phyloP scores from a whole-genome alignment of 1,140 invertebrate species.

The Acromyrmex echinatior region DNA sequence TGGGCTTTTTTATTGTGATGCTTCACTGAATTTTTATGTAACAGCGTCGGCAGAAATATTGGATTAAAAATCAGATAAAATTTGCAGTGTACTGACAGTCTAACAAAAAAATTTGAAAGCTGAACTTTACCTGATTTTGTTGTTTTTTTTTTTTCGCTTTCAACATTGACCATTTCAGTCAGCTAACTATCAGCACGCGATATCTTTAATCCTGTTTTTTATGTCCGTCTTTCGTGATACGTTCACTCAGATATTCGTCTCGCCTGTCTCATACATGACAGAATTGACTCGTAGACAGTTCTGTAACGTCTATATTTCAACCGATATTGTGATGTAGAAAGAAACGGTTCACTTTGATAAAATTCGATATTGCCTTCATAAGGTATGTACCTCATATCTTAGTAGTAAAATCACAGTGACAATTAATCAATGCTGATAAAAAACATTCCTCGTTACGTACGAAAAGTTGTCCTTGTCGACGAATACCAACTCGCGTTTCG shows the following conservation, averaged over 20 bases:
- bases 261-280: not conserved
- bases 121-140: not conserved
- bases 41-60: not conserved
- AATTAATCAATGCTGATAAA: not conserved
- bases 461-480: not conserved
- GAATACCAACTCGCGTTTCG: constrained; percentile 43
- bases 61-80: not conserved
- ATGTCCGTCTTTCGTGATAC: constrained; percentile 27
- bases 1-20: too few relatives aligned
- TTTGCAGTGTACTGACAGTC: not conserved
- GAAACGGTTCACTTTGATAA: not conserved
- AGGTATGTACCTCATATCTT: too few relatives aligned
- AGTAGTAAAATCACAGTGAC: not conserved
- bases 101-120: not conserved
- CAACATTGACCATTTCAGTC: constrained; percentile 21
- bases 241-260: constrained; percentile 49
- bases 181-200: constrained; percentile 27
- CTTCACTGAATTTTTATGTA: not conserved
- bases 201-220: constrained; percentile 51
- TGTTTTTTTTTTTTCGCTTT: not conserved
- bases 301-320: not conserved
- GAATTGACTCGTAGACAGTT: not conserved
- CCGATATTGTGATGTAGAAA: not conserved
- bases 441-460: not conserved
- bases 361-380: not conserved